These are phyloP conservation scores for Meles meles DNA, from an alignment of 2,113 vertebrate species.

Conservation along the genomic window DNA sequence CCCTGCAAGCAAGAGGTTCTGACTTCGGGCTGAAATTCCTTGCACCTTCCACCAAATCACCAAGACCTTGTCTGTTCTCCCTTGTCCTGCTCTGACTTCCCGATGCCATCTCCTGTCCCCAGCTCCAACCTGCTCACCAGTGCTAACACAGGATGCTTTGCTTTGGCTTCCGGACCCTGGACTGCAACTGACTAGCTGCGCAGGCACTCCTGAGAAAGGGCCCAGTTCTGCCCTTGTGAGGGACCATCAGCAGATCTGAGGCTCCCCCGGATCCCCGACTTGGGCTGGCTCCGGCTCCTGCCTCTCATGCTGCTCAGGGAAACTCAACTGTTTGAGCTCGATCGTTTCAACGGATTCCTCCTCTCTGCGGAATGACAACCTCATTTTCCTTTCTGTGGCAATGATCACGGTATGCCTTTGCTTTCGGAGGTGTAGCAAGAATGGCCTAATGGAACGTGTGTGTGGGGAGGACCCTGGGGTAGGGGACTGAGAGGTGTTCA, in stretches of 20 bases:
- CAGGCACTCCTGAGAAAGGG: background rate
- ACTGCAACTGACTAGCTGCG: fast-evolving
- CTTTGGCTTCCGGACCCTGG: background rate
- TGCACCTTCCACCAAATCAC: background rate
- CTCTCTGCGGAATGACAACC: background rate
- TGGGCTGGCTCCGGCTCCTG: background rate
- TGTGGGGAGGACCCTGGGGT: background rate
- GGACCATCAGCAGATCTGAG: background rate
- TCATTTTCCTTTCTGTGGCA: background rate
- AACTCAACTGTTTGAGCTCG: background rate
- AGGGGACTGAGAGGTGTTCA: background rate
- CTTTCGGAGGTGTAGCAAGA: background rate
- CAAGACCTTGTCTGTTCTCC: background rate
- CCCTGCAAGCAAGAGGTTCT: background rate
- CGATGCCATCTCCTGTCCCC: background rate
- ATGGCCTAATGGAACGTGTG: background rate
- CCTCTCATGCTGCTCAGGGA: background rate
- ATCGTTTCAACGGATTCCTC: background rate
- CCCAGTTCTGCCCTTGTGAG: background rate
- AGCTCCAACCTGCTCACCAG: background rate
- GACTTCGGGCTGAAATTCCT: background rate
- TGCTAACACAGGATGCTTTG: background rate
- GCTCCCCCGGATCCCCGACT: no score
- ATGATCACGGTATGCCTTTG: background rate
- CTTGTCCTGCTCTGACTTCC: background rate